Conservation (phyloP, 1,140 invertebrate genomes). For the Ceratosolen fusciceps region DNA sequence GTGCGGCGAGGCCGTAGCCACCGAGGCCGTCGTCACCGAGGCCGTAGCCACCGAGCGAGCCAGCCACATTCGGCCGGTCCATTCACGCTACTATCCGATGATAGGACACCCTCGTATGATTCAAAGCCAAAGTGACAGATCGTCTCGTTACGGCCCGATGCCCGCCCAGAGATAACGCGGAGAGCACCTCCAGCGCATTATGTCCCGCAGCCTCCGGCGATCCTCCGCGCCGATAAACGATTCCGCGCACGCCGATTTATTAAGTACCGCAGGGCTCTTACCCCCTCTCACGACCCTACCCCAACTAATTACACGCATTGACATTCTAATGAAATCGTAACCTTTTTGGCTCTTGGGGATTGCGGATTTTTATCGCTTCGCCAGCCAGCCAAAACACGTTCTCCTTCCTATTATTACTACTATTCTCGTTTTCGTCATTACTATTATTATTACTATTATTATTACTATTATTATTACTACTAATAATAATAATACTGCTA, state of each 20-base stretch:
- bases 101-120: conserved; percentile 42
- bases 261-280: not conserved
- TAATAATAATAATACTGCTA: too few species aligned
- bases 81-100: conserved; percentile 46
- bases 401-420: too few species aligned
- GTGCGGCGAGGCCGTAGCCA: not conserved
- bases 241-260: conserved; percentile 4
- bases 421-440: too few species aligned
- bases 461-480: too few species aligned
- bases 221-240: conserved; percentile 19
- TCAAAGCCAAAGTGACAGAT: conserved; percentile 37
- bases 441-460: too few species aligned
- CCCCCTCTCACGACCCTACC: not conserved
- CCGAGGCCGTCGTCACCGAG: not conserved
- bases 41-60: not conserved
- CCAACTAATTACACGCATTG: conserved; percentile 25
- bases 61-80: conserved; percentile 13
- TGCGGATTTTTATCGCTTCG: not conserved
- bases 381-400: not conserved
- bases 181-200: not conserved
- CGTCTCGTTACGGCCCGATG: conserved; percentile 30
- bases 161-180: conserved; percentile 36
- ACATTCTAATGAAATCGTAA: conserved; percentile 34
- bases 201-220: conserved; percentile 10
- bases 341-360: not conserved